Evolutionary conservation across 2,113 vertebrate genomes (phyloP), one percentile per base, ranked within the genome.

Genomic region (Halichoeres trimaculatus): DNA sequence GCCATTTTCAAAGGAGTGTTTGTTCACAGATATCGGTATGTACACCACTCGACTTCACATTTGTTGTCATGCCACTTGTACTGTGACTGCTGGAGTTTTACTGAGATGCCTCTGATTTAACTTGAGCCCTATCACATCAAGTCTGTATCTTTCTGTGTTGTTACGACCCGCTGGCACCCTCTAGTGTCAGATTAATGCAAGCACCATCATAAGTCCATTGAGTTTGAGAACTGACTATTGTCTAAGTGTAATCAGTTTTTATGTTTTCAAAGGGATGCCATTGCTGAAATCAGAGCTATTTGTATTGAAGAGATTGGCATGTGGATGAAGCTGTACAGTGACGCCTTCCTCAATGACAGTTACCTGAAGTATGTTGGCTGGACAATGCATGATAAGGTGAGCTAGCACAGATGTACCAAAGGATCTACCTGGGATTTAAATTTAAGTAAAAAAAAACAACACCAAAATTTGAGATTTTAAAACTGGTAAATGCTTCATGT

Each of bases 1-100:
- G 97, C 97, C 65, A 98, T 99, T 93, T 99, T 99, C 94, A 98
- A 99, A 93, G 97, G 97, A 81, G 97, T 98, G 80, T 99, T 98
- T 94, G 95, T 99, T 89, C 97, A 99, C 91, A 94, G 97, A 95
- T 99, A 99, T 83, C 93, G 97, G 97, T 98, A 95, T 0, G 84
- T 87, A 51, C 76, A 56, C 36, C 24, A 30, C 24, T 41, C 34
- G 0, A 62, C 30, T 30, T 4, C 30, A 30, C 6, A 6, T 30
- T 30, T 6, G 3, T 2, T 16, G 22, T 60, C 40, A 30, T 7
- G 2, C 6, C 26, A 1, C 4, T 19, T 34, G 9, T 22, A 2
- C 50, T 58, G 30, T 80, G 36, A 71, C 66, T 40, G 30, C 38
- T 60, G 16, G 67, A 43, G 62, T 47, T 51, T 78, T 19, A 62